Conservation (phyloP, 2,888 invertebrate species). For the Yponomeuta sedellus region DNA sequence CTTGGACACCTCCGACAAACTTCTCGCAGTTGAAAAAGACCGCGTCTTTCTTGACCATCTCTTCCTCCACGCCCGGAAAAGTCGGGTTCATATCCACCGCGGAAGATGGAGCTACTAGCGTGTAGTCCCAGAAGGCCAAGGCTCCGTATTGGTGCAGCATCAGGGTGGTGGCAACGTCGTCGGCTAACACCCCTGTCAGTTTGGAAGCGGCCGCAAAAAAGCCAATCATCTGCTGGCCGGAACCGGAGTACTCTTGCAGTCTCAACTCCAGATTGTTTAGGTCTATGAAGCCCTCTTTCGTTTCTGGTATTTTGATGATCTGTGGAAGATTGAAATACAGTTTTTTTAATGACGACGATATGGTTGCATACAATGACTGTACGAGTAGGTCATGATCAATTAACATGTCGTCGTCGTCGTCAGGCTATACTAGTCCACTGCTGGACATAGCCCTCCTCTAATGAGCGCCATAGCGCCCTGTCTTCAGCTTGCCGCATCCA, state of each 20-base stretch:
- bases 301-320: slow-evolving; percentile 88
- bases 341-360: background rate
- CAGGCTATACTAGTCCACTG: too few species aligned
- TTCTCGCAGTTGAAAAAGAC: slow-evolving; percentile 93
- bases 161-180: slow-evolving; percentile 88
- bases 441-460: too few species aligned
- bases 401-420: too few species aligned
- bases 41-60: slow-evolving; percentile 90
- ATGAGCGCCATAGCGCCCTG: too few species aligned
- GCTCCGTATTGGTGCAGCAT: slow-evolving; percentile 89
- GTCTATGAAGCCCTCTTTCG: slow-evolving; percentile 87
- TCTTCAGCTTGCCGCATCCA: too few species aligned
- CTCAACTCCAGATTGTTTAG: slow-evolving; percentile 84
- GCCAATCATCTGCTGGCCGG: slow-evolving; percentile 84
- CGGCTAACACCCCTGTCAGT: slow-evolving; percentile 90
- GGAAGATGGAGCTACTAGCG: slow-evolving; percentile 87
- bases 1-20: slow-evolving; percentile 92
- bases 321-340: slow-evolving; percentile 44
- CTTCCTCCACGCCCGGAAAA: slow-evolving; percentile 79
- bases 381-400: too few species aligned
- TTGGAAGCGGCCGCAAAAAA: slow-evolving; percentile 92
- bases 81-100: slow-evolving; percentile 91
- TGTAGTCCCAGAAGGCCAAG: slow-evolving; percentile 93
- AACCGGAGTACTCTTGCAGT: slow-evolving; percentile 78
- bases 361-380: too few species aligned